Percentiles rank a stretch among this genome's conserved stretches.
phyloP scores from a whole-genome alignment of 2,797 vertebrate genomes.

The Clarias platycephalus region DNA sequence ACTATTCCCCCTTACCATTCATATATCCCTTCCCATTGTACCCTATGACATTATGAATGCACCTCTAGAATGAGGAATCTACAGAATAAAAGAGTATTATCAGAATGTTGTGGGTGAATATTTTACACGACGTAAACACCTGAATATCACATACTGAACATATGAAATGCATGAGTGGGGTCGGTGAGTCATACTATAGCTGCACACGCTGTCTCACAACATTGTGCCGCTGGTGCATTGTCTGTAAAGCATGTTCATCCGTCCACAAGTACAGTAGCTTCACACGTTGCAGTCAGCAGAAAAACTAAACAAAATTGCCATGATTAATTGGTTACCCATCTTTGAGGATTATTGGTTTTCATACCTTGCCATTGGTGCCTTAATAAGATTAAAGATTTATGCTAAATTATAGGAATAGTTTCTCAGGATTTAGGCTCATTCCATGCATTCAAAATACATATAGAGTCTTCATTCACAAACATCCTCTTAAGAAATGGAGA shows the following conservation, averaged over 20 bases:
- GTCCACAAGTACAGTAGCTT: slow-evolving; percentile 12
- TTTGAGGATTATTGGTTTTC: slow-evolving; percentile 3
- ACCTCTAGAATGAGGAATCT: not conserved
- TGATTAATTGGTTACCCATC: slow-evolving; percentile 18
- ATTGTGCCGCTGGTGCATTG: not conserved
- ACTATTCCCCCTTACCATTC: too few relatives aligned
- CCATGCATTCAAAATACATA: not conserved
- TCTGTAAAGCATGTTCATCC: slow-evolving; percentile 17
- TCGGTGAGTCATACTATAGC: slow-evolving; percentile 6
- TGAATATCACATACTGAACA: not conserved
- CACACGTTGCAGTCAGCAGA: not conserved
- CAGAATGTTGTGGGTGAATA: not conserved
- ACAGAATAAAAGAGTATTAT: not conserved
- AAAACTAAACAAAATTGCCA: not conserved
- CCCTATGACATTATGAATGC: too few relatives aligned
- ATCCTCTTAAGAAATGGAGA: not conserved
- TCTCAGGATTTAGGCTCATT: not conserved
- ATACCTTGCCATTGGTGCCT: not conserved
- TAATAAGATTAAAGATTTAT: not conserved
- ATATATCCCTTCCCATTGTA: not conserved
- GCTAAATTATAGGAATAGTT: not conserved
- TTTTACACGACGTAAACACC: not conserved
- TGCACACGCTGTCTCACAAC: not conserved
- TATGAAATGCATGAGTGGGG: not conserved
- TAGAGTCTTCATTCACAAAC: not conserved